phyloP scores from a whole-genome alignment of 2,888 invertebrate genomes.

The Amaurobius ferox region DNA sequence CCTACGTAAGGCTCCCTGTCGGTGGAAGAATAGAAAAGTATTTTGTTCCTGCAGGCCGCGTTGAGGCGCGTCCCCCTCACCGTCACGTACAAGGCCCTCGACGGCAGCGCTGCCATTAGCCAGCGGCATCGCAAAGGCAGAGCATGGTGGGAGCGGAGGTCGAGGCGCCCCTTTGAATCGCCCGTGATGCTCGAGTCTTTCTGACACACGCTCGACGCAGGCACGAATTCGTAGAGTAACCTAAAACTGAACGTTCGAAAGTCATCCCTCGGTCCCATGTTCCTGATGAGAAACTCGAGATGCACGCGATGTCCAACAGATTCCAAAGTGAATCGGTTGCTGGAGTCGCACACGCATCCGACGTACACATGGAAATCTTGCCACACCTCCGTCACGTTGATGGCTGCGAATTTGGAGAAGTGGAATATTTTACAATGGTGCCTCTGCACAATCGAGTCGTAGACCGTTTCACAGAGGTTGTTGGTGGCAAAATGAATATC shows the following conservation, averaged over 20 bases:
- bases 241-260: constrained; percentile 88
- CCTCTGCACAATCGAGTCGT: constrained; percentile 48
- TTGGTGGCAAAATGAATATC: constrained; percentile 87
- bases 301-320: constrained; percentile 85
- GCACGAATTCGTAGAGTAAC: constrained; percentile 87
- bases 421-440: constrained; percentile 53
- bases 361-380: constrained; percentile 44
- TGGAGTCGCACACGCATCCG: constrained; percentile 65
- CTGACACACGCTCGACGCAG: constrained; percentile 77
- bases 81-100: constrained; percentile 74
- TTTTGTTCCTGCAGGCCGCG: constrained; percentile 48
- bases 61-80: constrained; percentile 72
- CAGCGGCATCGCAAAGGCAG: constrained; percentile 73
- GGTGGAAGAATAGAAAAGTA: constrained; percentile 36
- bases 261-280: constrained; percentile 89
- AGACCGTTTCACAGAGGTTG: constrained; percentile 53
- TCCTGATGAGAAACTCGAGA: constrained; percentile 85
- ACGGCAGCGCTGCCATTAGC: constrained; percentile 73
- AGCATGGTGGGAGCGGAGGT: constrained; percentile 19
- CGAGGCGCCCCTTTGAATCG: constrained; percentile 58
- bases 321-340: constrained; percentile 81
- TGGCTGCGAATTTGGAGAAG: constrained; percentile 38
- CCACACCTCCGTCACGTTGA: constrained; percentile 70
- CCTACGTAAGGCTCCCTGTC: constrained; percentile 53
- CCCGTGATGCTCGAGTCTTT: constrained; percentile 21